Conservation (phyloP, 2,888 invertebrate genomes). For the Liopterus haemorrhoidalis region DNA sequence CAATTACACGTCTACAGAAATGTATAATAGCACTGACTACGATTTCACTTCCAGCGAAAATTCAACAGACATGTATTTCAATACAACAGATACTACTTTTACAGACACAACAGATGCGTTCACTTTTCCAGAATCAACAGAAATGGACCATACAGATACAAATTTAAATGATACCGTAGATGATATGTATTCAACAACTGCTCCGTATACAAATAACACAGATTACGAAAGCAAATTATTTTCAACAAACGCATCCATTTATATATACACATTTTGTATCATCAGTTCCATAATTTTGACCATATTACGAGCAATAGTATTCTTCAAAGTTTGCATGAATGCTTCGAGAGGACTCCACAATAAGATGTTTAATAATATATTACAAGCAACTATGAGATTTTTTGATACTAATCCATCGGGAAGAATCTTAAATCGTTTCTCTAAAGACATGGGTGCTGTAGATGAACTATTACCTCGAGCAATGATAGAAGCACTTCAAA, state of each 20-base stretch:
- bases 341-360: conserved; percentile 71
- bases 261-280: conserved; percentile 56
- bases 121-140: neutral
- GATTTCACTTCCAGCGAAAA: too few relatives aligned
- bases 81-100: conserved; percentile 1
- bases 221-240: conserved; percentile 5
- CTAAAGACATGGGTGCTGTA: conserved; percentile 76
- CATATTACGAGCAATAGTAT: conserved; percentile 61
- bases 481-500: conserved; percentile 58
- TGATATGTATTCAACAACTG: conserved; percentile 1
- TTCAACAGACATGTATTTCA: neutral
- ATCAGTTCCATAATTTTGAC: conserved; percentile 55
- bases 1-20: too few relatives aligned
- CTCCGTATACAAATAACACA: conserved; percentile 9
- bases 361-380: conserved; percentile 67
- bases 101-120: conserved; percentile 2
- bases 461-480: conserved; percentile 66
- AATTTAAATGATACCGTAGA: neutral
- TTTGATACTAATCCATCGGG: conserved; percentile 80
- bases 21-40: too few relatives aligned
- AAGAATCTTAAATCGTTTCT: conserved; percentile 76
- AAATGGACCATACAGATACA: neutral
- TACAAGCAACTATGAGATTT: conserved; percentile 72
- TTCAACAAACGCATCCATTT: conserved; percentile 42
- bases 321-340: conserved; percentile 68